Percentiles rank a stretch among this genome's conserved stretches.
Evolutionary conservation across 1,140 invertebrate genomes (phyloP).

Genomic region (Penaeus indicus): DNA sequence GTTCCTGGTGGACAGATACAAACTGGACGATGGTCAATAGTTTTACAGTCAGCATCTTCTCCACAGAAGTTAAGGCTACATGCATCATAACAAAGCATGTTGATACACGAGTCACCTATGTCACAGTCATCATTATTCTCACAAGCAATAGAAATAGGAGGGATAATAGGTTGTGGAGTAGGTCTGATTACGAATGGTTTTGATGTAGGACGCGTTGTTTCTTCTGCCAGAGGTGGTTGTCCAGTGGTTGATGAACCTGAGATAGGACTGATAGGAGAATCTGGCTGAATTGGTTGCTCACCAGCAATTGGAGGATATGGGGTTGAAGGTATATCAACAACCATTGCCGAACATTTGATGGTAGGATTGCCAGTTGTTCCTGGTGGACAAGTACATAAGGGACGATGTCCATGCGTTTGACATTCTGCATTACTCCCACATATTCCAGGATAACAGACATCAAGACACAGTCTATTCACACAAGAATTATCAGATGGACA

Average conservation of each 20-base stretch:
- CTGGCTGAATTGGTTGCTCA: constrained; percentile 63
- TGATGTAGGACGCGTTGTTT: constrained; percentile 68
- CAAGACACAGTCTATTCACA: constrained; percentile 85
- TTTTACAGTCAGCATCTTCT: constrained; percentile 70
- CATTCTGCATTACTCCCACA: constrained; percentile 88
- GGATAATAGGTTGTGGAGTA: constrained; percentile 73
- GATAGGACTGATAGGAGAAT: constrained; percentile 64
- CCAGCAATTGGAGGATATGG: constrained; percentile 40
- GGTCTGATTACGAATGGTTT: constrained; percentile 75
- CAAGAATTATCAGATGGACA: constrained; percentile 83
- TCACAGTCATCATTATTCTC: constrained; percentile 68
- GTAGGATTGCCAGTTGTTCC: constrained; percentile 86
- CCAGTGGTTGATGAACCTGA: constrained; percentile 67
- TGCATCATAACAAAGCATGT: constrained; percentile 67
- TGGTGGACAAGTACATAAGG: constrained; percentile 85
- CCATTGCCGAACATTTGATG: constrained; percentile 74
- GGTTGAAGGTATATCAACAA: constrained; percentile 8
- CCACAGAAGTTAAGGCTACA: constrained; percentile 75
- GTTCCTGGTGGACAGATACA: constrained; percentile 69
- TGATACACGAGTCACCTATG: constrained; percentile 69
- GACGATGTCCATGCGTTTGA: constrained; percentile 81
- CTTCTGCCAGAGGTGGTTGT: constrained; percentile 66
- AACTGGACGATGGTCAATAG: constrained; percentile 68
- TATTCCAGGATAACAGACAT: constrained; percentile 76
- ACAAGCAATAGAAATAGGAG: constrained; percentile 74